Evolutionary conservation across 2,797 vertebrate genomes (phyloP).

Genomic region (Scarus forsteni): DNA sequence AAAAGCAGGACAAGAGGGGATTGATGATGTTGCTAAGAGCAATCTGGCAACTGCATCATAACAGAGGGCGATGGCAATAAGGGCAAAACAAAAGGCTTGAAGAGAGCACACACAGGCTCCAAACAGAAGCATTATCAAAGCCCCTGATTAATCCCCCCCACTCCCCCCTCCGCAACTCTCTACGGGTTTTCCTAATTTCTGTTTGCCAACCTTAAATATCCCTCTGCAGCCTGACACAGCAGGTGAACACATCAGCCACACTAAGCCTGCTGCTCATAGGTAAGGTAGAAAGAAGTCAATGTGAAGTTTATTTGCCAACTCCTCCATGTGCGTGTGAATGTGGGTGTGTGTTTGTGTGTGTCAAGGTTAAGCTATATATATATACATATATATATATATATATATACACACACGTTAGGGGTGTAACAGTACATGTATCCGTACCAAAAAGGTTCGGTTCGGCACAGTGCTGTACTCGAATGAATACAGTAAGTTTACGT

Average conservation of each 20-base stretch:
- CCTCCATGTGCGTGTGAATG: slow-evolving; percentile 20
- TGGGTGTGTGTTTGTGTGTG: slow-evolving; percentile 12
- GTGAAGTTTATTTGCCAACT: slow-evolving; percentile 29
- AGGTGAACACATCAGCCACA: slow-evolving; percentile 43
- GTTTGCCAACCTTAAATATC: slow-evolving; percentile 32
- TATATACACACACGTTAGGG: too few species aligned
- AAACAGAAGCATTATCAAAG: slow-evolving; percentile 69
- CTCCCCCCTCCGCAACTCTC: slow-evolving; percentile 23
- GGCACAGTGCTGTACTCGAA: too few species aligned
- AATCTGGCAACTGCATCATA: slow-evolving; percentile 75
- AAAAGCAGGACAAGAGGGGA: slow-evolving; percentile 53
- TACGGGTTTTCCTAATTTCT: slow-evolving; percentile 36
- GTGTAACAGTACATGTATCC: too few species aligned
- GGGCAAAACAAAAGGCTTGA: slow-evolving; percentile 75
- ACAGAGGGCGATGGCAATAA: slow-evolving; percentile 76
- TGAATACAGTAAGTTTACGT: too few species aligned
- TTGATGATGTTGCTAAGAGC: slow-evolving; percentile 63
- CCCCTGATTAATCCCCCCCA: slow-evolving; percentile 59
- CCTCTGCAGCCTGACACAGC: slow-evolving; percentile 31
- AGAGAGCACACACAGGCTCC: slow-evolving; percentile 50
- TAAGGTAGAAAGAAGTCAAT: slow-evolving; percentile 34
- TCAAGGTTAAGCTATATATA: slow-evolving; percentile 44
- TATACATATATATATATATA: too few species aligned
- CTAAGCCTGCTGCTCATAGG: slow-evolving; percentile 18
- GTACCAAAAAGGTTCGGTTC: too few species aligned